These are phyloP conservation scores for Helogale parvula DNA, from an alignment of 2,113 vertebrate genomes.

Conservation along the genomic window DNA sequence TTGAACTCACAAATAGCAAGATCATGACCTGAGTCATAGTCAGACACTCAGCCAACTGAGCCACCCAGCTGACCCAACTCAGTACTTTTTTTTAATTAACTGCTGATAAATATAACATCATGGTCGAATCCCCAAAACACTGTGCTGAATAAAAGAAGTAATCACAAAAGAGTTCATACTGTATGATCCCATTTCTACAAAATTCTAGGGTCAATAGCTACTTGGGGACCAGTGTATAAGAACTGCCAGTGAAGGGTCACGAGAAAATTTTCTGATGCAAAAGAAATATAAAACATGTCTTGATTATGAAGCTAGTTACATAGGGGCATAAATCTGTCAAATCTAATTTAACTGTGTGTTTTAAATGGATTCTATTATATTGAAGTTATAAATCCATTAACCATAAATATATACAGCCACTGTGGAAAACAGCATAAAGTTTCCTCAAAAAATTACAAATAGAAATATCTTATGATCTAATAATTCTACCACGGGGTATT, in stretches of 20 bases:
- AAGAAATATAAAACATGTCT: background rate
- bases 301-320: background rate
- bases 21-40: no score
- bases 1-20: no score
- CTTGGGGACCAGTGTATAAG: background rate
- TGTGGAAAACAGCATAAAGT: background rate
- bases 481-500: background rate
- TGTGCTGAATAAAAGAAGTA: background rate
- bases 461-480: background rate
- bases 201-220: background rate
- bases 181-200: background rate
- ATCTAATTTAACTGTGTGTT: background rate
- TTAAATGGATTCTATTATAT: background rate
- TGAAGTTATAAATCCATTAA: background rate
- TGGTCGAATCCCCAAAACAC: background rate
- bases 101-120: background rate
- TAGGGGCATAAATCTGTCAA: background rate
- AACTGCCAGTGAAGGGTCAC: background rate
- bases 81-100: background rate
- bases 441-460: background rate
- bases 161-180: background rate
- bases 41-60: no score
- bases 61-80: no score
- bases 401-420: background rate
- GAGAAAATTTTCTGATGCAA: background rate